Percentiles rank a stretch among this genome's conserved stretches.
Conservation (phyloP, 37 sponge, comb jelly and placozoan genomes). For the Hexactinellida sp. region DNA sequence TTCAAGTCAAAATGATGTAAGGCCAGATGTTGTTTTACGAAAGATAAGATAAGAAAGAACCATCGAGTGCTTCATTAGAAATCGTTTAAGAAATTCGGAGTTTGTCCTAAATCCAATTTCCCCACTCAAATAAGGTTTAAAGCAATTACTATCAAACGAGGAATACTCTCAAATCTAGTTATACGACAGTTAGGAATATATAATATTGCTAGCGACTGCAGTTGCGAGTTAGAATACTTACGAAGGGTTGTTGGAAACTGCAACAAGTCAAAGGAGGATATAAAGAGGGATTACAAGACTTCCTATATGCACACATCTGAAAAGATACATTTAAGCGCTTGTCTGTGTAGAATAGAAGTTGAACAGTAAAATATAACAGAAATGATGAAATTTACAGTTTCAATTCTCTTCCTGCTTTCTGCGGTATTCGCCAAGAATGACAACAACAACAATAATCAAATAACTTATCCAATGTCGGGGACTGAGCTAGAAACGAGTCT, state of each 20-base stretch:
- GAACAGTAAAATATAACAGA: not conserved
- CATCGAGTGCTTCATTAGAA: not conserved
- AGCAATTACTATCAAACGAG: not conserved
- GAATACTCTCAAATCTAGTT: not conserved
- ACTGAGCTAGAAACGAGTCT: not conserved
- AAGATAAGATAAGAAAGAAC: not conserved
- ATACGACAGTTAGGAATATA: not conserved
- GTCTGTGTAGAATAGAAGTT: not conserved
- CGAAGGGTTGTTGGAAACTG: not conserved
- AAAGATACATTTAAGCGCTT: not conserved
- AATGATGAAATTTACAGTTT: not conserved
- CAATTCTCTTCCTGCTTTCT: not conserved
- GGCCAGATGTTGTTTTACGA: not conserved
- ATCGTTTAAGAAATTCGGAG: not conserved
- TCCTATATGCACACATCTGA: not conserved
- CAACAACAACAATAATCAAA: not conserved
- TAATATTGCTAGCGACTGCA: not conserved
- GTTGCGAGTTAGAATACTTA: not conserved
- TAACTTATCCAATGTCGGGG: not conserved
- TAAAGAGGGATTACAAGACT: conserved; percentile 4
- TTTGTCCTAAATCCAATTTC: not conserved
- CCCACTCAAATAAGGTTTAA: not conserved
- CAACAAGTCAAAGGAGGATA: not conserved
- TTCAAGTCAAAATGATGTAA: too few relatives aligned
- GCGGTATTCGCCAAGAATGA: not conserved